phyloP scores from a whole-genome alignment of 2,797 vertebrate genomes.

The Chelon labrosus region DNA sequence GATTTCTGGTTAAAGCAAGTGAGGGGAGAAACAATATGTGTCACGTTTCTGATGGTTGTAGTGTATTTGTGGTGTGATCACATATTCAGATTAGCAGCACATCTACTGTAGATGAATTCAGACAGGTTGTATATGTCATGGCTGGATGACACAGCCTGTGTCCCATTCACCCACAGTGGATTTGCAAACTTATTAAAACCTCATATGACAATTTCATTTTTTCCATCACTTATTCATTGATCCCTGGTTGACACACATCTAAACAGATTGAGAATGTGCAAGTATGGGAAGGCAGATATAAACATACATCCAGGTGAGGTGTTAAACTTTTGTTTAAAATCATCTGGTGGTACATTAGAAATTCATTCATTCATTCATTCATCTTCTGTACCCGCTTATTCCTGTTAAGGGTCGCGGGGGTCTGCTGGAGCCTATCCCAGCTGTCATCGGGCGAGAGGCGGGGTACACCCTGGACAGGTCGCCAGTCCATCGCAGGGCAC shows the following conservation, averaged over 20 bases:
- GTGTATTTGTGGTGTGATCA: background rate
- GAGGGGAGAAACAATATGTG: background rate
- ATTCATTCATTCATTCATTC: no score
- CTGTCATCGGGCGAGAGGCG: no score
- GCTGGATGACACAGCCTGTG: background rate
- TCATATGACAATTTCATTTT: background rate
- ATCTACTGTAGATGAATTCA: background rate
- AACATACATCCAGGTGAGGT: background rate
- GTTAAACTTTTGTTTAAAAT: no score
- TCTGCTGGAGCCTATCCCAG: no score
- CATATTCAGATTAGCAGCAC: background rate
- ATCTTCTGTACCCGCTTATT: no score
- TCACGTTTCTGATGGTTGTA: conserved; percentile 3
- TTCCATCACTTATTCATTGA: background rate
- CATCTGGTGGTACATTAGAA: background rate
- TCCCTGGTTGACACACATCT: background rate
- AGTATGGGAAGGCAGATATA: background rate
- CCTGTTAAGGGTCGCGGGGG: no score
- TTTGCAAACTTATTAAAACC: background rate
- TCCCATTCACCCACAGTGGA: background rate
- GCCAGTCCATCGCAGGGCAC: no score
- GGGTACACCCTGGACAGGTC: no score
- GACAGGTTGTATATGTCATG: background rate
- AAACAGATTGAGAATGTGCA: background rate
- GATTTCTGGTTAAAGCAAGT: background rate